A percentile compares a stretch with the other conserved stretches of the same genome.
phyloP scores from a whole-genome alignment of 2,888 invertebrate species.

The Mesorhabditis sp. region DNA sequence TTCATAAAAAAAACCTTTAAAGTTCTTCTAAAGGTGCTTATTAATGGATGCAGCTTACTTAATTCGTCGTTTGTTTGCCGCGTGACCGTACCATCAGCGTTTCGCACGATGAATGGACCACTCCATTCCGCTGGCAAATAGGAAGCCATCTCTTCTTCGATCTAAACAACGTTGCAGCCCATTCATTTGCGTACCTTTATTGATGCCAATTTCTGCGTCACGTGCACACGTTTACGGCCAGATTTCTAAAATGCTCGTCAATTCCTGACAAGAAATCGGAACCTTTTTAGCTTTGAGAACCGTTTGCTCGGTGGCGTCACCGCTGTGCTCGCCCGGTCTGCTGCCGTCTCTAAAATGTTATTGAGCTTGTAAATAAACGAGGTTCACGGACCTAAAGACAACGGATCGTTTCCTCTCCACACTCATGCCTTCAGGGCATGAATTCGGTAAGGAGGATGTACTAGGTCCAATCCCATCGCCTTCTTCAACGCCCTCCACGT shows the following conservation, averaged over 20 bases:
- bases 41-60: background rate
- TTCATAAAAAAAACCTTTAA: background rate
- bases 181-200: background rate
- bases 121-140: background rate
- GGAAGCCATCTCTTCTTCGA: slow-evolving; percentile 1
- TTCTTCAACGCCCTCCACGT: background rate
- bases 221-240: background rate
- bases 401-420: slow-evolving; percentile 2
- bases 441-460: background rate
- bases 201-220: slow-evolving; percentile 2
- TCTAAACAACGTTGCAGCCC: background rate
- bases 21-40: background rate
- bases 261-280: background rate
- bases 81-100: background rate
- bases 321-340: background rate
- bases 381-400: background rate
- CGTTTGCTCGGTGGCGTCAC: background rate
- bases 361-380: slow-evolving; percentile 3
- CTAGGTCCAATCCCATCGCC: background rate
- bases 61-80: background rate
- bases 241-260: background rate
- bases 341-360: background rate
- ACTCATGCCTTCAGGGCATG: background rate
- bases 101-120: background rate
- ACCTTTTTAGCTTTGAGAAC: background rate